phyloP scores from a whole-genome alignment of 2,113 vertebrate species.

The Elephas maximus region DNA sequence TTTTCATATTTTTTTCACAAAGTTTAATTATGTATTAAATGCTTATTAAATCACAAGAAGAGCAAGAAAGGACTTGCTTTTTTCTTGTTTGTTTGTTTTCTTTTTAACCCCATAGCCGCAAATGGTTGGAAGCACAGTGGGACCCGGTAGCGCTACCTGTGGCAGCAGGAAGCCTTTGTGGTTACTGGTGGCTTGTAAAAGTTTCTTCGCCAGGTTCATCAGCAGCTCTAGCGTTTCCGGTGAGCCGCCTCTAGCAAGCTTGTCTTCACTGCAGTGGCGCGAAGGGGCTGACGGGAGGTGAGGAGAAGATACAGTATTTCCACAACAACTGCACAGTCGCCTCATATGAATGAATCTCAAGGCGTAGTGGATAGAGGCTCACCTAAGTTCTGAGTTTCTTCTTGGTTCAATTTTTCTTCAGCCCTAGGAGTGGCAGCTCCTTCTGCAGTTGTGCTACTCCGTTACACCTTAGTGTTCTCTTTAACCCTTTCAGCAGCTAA shows the following conservation, averaged over 20 bases:
- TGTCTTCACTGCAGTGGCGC: background rate
- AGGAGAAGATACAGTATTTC: accelerated
- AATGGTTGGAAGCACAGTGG: background rate
- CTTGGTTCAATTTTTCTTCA: background rate
- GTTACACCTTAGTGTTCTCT: background rate
- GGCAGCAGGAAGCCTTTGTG: no score
- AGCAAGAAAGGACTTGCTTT: background rate
- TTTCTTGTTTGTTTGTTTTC: no score
- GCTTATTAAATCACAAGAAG: background rate
- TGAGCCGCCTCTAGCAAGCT: background rate
- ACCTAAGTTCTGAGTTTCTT: background rate
- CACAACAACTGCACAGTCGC: background rate
- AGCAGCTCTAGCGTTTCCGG: no score
- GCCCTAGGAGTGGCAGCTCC: background rate
- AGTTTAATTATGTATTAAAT: background rate
- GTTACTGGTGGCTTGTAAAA: background rate
- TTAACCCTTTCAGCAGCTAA: background rate
- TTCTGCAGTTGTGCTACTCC: background rate
- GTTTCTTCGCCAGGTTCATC: background rate
- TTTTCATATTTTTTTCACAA: background rate
- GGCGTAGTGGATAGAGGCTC: accelerated
- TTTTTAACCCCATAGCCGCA: background rate
- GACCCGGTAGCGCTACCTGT: background rate
- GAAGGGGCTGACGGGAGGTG: background rate
- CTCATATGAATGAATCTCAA: background rate